Base-by-base conservation (phyloP, 2,797 vertebrate species). In the Takifugu rubripes region DNA sequence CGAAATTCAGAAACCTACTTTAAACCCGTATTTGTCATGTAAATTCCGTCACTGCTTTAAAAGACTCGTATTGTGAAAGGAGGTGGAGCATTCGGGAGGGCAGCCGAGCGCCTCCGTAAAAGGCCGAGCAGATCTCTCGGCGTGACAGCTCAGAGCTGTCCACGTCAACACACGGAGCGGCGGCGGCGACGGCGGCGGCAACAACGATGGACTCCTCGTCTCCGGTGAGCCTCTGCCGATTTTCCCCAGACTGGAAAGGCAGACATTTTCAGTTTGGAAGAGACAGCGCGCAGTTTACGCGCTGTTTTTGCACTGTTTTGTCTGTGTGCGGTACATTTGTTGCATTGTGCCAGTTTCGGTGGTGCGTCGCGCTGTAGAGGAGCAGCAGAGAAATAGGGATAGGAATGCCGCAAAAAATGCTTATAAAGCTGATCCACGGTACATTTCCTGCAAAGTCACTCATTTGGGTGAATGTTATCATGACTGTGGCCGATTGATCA, bases 101-200 rank as follows among this genome's bases (percentile, higher is more conserved):
- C 71, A 78, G 75, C 54, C 66, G 57, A 63, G 79, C 70, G 63
- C 59, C 67, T 74, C 59, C 57, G 49, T 56, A 2, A 44, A 52
- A 49, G 56, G 36, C 17, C 25, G 27, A 52, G 51, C 63, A 3
- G 48, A 36, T 67, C 53, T 68, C 58, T 61, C 73, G 53, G 81
- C 80, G 87, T 92, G 91, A 92, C 91, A 92, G 90, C 89, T 90
- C 85, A 87, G 84, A 78, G 66, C 87, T 89, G 90, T 91, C 91
- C 91, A 92, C 91, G 91, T 92, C 91, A 91, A 92, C 91, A 92
- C 85, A 84, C 56, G 10, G 75, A 66, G 57, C 65, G 75, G 77
- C 72, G 65, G 31, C 70, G 56, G 64, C 47, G 11, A 26, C 49
- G 46, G 21, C 64, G 48, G 61, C 70, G 54, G 64, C 44, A 11